These are phyloP conservation scores for Meganola albula DNA, from an alignment of 2,888 invertebrate genomes.

Conservation along the genomic window DNA sequence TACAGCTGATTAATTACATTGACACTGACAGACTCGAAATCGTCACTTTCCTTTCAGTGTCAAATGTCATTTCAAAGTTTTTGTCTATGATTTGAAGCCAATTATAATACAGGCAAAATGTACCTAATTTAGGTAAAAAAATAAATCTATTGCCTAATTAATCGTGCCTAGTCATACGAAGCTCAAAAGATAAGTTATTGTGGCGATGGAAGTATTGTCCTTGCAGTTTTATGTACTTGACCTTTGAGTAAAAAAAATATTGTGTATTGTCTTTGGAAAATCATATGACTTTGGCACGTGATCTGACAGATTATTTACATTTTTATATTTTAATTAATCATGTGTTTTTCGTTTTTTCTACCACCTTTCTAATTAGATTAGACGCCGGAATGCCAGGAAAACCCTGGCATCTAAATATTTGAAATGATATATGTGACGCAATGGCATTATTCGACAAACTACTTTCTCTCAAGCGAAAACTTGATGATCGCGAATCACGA, in stretches of 20 bases:
- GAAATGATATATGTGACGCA: slow-evolving; percentile 58
- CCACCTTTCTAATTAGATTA: slow-evolving; percentile 13
- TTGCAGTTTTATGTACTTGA: no score
- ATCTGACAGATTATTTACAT: slow-evolving; percentile 62
- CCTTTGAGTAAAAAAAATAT: slow-evolving; percentile 31
- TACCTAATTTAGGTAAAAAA: no score
- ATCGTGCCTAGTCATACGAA: no score
- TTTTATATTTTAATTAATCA: no score
- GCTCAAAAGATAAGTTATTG: no score
- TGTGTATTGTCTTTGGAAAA: slow-evolving; percentile 61
- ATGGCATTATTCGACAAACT: slow-evolving; percentile 88
- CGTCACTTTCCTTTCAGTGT: no score
- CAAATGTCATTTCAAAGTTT: no score
- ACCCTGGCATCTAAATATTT: slow-evolving; percentile 38
- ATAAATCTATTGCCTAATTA: no score
- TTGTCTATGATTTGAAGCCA: no score
- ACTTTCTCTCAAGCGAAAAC: slow-evolving; percentile 80
- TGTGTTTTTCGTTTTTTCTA: slow-evolving; percentile 36
- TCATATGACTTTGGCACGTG: slow-evolving; percentile 75
- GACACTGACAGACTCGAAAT: no score
- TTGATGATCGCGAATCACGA: slow-evolving; percentile 59
- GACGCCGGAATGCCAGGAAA: slow-evolving; percentile 37
- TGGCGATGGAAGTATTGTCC: slow-evolving; percentile 26
- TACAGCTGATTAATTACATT: no score
- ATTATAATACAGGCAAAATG: no score